phyloP scores from a whole-genome alignment of 2,797 vertebrate genomes.

The Gadopsis marmoratus region DNA sequence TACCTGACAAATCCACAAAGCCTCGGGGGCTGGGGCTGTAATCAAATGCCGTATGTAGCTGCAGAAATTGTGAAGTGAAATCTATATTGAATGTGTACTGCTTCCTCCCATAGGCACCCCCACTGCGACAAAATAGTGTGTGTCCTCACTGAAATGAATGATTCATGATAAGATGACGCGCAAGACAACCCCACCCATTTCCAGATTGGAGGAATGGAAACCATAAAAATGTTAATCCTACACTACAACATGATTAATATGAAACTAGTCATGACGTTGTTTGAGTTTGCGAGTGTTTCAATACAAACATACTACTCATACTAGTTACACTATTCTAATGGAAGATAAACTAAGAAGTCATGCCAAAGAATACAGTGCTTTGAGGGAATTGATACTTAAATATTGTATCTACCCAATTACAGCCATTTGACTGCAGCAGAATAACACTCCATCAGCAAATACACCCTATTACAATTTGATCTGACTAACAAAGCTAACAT shows the following conservation, averaged over 20 bases:
- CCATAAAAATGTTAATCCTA: not conserved
- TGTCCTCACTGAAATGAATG: no score
- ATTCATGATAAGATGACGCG: not conserved
- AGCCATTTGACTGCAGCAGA: not conserved
- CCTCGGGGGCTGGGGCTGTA: not conserved
- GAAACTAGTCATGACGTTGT: not conserved
- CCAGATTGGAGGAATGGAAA: not conserved
- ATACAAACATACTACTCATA: not conserved
- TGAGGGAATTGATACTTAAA: not conserved
- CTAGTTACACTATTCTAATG: not conserved
- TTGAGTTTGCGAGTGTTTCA: not conserved
- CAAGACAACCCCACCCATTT: not conserved
- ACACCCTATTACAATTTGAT: not conserved
- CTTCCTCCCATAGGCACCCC: no score
- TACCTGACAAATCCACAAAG: not conserved
- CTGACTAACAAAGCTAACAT: not conserved
- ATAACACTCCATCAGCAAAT: not conserved
- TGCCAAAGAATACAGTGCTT: not conserved
- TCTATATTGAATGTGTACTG: no score
- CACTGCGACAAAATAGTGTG: no score
- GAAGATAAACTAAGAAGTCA: not conserved
- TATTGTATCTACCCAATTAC: not conserved
- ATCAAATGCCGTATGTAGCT: not conserved
- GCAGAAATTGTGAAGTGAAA: no score
- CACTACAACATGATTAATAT: not conserved